Evolutionary conservation across 2,888 invertebrate species (phyloP).

Genomic region (Ceramica pisi): DNA sequence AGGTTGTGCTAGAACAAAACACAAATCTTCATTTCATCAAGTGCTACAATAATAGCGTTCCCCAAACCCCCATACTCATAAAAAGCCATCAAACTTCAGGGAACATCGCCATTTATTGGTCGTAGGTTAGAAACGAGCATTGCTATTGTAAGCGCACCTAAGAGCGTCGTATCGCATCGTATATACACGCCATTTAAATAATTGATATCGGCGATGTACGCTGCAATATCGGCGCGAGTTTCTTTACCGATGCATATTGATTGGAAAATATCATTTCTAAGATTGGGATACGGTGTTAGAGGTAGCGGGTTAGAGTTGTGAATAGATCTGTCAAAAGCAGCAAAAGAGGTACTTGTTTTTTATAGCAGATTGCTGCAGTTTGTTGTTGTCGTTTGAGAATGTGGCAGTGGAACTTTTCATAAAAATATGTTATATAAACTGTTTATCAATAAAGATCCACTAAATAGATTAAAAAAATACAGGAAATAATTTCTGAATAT

Average conservation of each 20-base stretch:
- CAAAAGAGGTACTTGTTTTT: background rate
- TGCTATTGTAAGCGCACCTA: slow-evolving; percentile 7
- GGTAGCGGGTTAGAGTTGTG: background rate
- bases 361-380: background rate
- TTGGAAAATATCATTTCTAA: slow-evolving; percentile 58
- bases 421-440: too few relatives aligned
- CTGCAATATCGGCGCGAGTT: slow-evolving; percentile 36
- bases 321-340: background rate
- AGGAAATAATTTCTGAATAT: too few relatives aligned
- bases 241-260: slow-evolving; percentile 59
- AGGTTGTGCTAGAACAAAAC: too few relatives aligned
- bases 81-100: slow-evolving; percentile 25
- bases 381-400: too few relatives aligned
- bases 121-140: slow-evolving; percentile 4
- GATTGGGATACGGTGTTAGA: background rate
- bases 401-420: too few relatives aligned
- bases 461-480: too few relatives aligned
- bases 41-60: background rate
- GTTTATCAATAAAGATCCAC: too few relatives aligned
- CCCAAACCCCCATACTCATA: background rate
- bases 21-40: background rate
- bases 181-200: slow-evolving; percentile 52
- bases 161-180: slow-evolving; percentile 1
- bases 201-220: slow-evolving; percentile 54
- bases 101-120: slow-evolving; percentile 24